Percentiles rank a stretch among this genome's conserved stretches.
phyloP scores from a whole-genome alignment of 2,888 invertebrate species.

The Dryococelus australis region DNA sequence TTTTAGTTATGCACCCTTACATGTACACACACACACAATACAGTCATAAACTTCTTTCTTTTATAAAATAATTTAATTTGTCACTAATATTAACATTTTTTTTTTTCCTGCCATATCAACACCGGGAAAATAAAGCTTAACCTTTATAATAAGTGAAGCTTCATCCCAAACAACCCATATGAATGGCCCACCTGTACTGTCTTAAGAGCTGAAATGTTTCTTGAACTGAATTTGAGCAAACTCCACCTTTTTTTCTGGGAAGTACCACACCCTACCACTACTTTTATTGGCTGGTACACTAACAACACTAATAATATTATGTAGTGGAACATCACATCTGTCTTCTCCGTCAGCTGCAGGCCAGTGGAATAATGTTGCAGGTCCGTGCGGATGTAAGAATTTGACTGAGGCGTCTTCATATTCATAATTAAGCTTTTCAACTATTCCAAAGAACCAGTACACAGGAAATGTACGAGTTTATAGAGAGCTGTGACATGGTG shows the following conservation, averaged over 20 bases:
- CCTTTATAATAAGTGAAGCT: not conserved
- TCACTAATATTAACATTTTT: too few species aligned
- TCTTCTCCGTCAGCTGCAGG: not conserved
- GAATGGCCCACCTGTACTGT: not conserved
- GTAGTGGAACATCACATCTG: not conserved
- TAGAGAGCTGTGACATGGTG: not conserved
- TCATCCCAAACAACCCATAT: not conserved
- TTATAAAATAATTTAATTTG: too few species aligned
- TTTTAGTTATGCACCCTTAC: too few species aligned
- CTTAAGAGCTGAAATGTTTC: not conserved
- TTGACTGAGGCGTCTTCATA: not conserved
- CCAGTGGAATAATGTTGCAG: not conserved
- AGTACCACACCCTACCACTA: not conserved
- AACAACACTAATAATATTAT: not conserved
- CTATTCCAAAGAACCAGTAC: not conserved
- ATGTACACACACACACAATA: too few species aligned
- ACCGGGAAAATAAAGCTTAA: not conserved
- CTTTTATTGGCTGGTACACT: not conserved
- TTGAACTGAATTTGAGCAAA: not conserved
- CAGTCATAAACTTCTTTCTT: too few species aligned
- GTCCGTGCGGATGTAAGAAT: not conserved
- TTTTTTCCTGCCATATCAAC: too few species aligned
- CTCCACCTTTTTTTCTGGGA: not conserved
- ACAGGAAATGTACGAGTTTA: not conserved
- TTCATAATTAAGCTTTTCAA: not conserved